phyloP scores from a whole-genome alignment of 2,797 vertebrate genomes.

The Chelmon rostratus region DNA sequence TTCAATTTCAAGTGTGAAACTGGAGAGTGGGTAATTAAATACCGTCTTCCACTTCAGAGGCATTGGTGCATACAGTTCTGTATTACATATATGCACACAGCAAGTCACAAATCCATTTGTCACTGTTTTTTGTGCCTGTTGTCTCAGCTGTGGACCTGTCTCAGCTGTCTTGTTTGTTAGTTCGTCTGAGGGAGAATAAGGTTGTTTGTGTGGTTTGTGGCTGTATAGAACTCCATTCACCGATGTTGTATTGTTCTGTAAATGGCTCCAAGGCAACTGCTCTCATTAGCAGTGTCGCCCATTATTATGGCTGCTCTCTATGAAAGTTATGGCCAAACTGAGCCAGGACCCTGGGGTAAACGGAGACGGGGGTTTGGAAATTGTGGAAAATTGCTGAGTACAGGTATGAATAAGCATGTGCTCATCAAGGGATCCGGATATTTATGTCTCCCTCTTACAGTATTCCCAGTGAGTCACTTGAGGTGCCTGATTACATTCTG shows the following conservation, averaged over 20 bases:
- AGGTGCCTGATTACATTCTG: background rate
- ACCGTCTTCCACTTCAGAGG: background rate
- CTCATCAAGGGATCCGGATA: constrained; percentile 31
- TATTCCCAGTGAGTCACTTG: constrained; percentile 30
- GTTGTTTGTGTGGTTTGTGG: constrained; percentile 27
- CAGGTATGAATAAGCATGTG: constrained; percentile 47
- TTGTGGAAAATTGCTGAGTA: background rate
- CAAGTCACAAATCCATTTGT: background rate
- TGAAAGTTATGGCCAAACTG: constrained; percentile 34
- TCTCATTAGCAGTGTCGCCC: constrained; percentile 28
- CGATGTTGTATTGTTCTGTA: constrained; percentile 24
- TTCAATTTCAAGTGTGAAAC: background rate
- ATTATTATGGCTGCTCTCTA: constrained; percentile 38
- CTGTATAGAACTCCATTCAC: constrained; percentile 24
- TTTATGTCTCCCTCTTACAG: constrained; percentile 37
- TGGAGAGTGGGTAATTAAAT: background rate
- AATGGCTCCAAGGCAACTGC: constrained; percentile 27
- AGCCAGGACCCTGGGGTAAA: constrained; percentile 14
- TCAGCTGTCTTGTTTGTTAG: constrained; percentile 18
- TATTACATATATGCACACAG: background rate
- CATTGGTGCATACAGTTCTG: background rate
- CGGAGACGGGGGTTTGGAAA: constrained; percentile 24
- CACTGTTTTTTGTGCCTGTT: constrained; percentile 15
- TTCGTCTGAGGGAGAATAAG: constrained; percentile 10
- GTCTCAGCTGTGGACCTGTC: constrained; percentile 1